phyloP scores from a whole-genome alignment of 1,140 invertebrate species.

The Plodia interpunctella region DNA sequence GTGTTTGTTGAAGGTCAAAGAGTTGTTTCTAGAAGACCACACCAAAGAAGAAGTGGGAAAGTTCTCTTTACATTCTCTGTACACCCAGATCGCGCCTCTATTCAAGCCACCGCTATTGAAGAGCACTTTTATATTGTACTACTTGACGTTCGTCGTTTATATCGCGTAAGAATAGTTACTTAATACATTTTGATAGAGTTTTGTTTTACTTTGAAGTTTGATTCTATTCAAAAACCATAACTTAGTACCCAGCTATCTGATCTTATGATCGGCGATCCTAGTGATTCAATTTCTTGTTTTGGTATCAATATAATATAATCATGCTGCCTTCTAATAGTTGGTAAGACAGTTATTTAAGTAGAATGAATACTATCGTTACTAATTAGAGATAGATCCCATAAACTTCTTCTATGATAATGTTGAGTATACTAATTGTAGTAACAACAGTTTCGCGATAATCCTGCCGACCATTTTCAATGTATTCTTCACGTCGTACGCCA shows the following conservation, averaged over 20 bases:
- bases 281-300: too few relatives aligned
- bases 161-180: constrained; percentile 43
- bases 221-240: too few relatives aligned
- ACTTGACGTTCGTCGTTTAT: constrained; percentile 55
- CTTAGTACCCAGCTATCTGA: too few relatives aligned
- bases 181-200: too few relatives aligned
- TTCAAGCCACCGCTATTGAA: constrained; percentile 48
- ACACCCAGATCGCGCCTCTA: constrained; percentile 51
- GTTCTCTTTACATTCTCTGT: constrained; percentile 48
- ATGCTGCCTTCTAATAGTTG: too few relatives aligned
- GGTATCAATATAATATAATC: too few relatives aligned
- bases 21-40: constrained; percentile 45
- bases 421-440: constrained; percentile 31
- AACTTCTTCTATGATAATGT: background rate
- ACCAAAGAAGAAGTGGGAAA: constrained; percentile 34
- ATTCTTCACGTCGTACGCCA: constrained; percentile 59
- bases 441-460: constrained; percentile 62
- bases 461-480: constrained; percentile 64
- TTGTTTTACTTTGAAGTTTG: too few relatives aligned
- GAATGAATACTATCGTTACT: too few relatives aligned
- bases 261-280: too few relatives aligned
- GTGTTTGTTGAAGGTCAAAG: constrained; percentile 33
- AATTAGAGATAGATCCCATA: too few relatives aligned
- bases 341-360: too few relatives aligned
- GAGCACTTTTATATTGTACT: constrained; percentile 52